A percentile compares a stretch with the other conserved stretches of the same genome.
Evolutionary conservation across 2,888 invertebrate species (phyloP).

Genomic region (Yponomeuta cagnagella): DNA sequence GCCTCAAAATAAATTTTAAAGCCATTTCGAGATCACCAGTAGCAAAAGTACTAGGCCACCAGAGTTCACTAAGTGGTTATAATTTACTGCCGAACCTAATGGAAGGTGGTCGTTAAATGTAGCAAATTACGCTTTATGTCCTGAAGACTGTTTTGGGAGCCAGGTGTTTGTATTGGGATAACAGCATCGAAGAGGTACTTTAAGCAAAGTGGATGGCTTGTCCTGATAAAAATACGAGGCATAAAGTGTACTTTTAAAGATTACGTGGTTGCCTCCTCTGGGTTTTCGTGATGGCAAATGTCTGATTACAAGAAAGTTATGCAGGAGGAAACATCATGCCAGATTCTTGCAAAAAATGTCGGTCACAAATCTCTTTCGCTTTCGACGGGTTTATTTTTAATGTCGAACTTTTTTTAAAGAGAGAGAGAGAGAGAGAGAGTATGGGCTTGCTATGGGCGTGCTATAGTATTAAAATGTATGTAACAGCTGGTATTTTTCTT

Average conservation of each 20-base stretch:
- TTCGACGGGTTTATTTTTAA: not conserved
- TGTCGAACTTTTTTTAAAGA: not conserved
- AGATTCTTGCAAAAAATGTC: not conserved
- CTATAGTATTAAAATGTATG: too few relatives aligned
- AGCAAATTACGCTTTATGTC: constrained; percentile 35
- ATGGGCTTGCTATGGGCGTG: too few relatives aligned
- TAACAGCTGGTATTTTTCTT: too few relatives aligned
- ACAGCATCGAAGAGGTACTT: constrained; percentile 6
- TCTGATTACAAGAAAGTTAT: not conserved
- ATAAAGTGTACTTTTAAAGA: constrained; percentile 4
- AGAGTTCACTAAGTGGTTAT: constrained; percentile 53
- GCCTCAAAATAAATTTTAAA: not conserved
- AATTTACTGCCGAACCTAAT: constrained; percentile 68
- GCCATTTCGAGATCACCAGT: constrained; percentile 19
- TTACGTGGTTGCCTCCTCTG: not conserved
- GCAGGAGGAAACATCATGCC: not conserved
- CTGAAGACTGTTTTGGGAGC: constrained; percentile 28
- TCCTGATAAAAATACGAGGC: not conserved
- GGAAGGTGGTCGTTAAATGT: constrained; percentile 67
- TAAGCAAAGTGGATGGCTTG: not conserved
- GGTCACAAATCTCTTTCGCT: not conserved
- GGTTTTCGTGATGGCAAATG: not conserved
- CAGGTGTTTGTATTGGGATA: constrained; percentile 42
- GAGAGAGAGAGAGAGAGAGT: too few relatives aligned
- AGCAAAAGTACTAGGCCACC: constrained; percentile 47